Conservation (phyloP, 2,797 vertebrate genomes). For the Enteromius treurensis region DNA sequence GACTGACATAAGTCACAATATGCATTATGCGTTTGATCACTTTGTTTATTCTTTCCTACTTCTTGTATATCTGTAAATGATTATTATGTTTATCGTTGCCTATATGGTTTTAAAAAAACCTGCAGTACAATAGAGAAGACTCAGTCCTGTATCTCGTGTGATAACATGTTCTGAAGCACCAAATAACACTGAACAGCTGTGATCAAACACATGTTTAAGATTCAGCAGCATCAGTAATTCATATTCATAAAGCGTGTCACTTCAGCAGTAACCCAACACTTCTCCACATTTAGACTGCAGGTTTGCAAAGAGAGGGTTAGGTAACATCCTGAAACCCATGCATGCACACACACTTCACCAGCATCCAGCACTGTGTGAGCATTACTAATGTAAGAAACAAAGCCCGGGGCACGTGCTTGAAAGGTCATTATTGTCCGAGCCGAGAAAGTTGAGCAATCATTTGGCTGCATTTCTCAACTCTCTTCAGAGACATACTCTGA, state of each 20-base stretch:
- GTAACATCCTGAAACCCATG: constrained; percentile 30
- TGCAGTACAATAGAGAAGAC: too few relatives aligned
- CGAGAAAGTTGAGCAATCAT: not conserved
- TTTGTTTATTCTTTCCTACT: too few relatives aligned
- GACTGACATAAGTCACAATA: too few relatives aligned
- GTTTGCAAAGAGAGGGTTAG: not conserved
- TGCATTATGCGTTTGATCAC: too few relatives aligned
- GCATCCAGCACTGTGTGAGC: not conserved
- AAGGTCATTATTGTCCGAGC: not conserved
- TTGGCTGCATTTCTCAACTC: not conserved
- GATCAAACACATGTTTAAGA: not conserved
- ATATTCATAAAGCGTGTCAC: not conserved
- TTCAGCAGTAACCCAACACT: not conserved
- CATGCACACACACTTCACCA: not conserved
- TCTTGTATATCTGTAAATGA: too few relatives aligned
- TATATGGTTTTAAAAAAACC: too few relatives aligned
- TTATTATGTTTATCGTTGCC: too few relatives aligned
- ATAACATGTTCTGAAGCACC: not conserved
- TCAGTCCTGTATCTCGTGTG: too few relatives aligned
- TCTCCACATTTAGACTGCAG: constrained; percentile 47
- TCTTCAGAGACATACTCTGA: not conserved
- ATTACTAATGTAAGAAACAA: not conserved
- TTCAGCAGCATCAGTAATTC: not conserved
- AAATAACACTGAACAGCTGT: too few relatives aligned
- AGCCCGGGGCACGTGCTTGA: not conserved